These are phyloP conservation scores for Drosophila phalerata DNA, from an alignment of 2,888 invertebrate species.

Conservation along the genomic window DNA sequence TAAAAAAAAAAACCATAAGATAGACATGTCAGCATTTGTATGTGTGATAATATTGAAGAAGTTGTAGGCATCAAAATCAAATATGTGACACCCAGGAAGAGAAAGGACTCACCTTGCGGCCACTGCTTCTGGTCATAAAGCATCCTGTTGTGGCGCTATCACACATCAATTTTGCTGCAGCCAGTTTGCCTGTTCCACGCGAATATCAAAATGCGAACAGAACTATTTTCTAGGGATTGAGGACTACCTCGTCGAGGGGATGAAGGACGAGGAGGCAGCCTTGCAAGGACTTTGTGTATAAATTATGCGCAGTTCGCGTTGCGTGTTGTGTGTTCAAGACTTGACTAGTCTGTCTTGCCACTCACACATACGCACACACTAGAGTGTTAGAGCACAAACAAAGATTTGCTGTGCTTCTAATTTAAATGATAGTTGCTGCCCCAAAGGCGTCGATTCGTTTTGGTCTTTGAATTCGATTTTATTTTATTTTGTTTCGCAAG, in stretches of 20 bases:
- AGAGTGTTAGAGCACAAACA: no score
- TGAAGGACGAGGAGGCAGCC: slow-evolving; percentile 8
- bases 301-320: slow-evolving; percentile 33
- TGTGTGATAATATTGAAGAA: slow-evolving; percentile 39
- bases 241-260: neutral
- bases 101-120: slow-evolving; percentile 83
- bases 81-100: neutral
- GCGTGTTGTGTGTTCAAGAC: slow-evolving; percentile 26
- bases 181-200: slow-evolving; percentile 57
- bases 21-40: slow-evolving; percentile 19
- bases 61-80: slow-evolving; percentile 1
- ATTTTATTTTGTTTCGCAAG: slow-evolving; percentile 32
- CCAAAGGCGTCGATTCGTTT: slow-evolving; percentile 33
- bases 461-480: slow-evolving; percentile 50
- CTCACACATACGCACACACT: neutral
- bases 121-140: slow-evolving; percentile 87
- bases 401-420: slow-evolving; percentile 52
- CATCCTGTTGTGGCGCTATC: slow-evolving; percentile 91
- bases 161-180: slow-evolving; percentile 87
- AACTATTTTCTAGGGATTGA: slow-evolving; percentile 4
- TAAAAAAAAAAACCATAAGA: no score
- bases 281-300: slow-evolving; percentile 32
- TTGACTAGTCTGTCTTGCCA: slow-evolving; percentile 11
- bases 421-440: slow-evolving; percentile 67
- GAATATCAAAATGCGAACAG: slow-evolving; percentile 38